These are phyloP conservation scores for Cartodere bifasciata DNA, from an alignment of 2,888 invertebrate species.

Conservation along the genomic window DNA sequence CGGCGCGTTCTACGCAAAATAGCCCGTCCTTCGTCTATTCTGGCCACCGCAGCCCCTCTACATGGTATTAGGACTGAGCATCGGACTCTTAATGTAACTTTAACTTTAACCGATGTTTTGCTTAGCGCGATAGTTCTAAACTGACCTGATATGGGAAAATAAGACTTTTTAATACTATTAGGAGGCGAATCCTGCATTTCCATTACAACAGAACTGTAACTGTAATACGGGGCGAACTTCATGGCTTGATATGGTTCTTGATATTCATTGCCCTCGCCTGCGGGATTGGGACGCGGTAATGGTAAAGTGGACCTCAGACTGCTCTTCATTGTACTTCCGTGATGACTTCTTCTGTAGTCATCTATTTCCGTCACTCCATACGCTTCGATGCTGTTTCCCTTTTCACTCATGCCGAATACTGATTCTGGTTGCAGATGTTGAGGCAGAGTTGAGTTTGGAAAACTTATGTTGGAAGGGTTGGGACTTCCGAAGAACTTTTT, in stretches of 20 bases:
- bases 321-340: slow-evolving; percentile 37
- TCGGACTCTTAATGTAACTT: too few species aligned
- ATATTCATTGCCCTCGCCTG: slow-evolving; percentile 55
- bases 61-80: too few species aligned
- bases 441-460: slow-evolving; percentile 32
- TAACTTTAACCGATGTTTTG: too few species aligned
- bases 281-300: slow-evolving; percentile 43
- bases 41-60: too few species aligned
- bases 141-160: too few species aligned
- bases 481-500: slow-evolving; percentile 64
- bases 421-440: slow-evolving; percentile 40
- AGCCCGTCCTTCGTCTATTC: too few species aligned
- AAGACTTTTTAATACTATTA: slow-evolving; percentile 33
- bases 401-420: slow-evolving; percentile 35
- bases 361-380: slow-evolving; percentile 48
- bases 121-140: too few species aligned
- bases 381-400: slow-evolving; percentile 40
- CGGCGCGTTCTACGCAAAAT: too few species aligned
- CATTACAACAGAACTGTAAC: slow-evolving; percentile 61
- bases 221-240: slow-evolving; percentile 63
- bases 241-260: slow-evolving; percentile 70
- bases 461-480: slow-evolving; percentile 45
- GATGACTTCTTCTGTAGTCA: slow-evolving; percentile 42
- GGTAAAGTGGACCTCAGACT: slow-evolving; percentile 40
- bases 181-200: slow-evolving; percentile 59